phyloP scores from a whole-genome alignment of 2,797 vertebrate species.

The Cetoscarus ocellatus region DNA sequence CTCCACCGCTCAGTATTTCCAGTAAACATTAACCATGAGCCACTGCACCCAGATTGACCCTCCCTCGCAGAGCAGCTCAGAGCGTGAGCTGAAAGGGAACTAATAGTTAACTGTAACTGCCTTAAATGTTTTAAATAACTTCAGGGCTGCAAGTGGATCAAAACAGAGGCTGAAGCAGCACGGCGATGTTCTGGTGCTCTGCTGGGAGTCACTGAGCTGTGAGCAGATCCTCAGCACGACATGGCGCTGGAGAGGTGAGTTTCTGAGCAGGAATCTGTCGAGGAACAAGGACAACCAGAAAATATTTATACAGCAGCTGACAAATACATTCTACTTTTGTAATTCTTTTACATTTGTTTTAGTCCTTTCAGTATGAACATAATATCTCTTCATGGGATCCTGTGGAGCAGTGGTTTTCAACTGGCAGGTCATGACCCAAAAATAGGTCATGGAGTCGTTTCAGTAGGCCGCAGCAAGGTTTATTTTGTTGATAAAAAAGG shows the following conservation, averaged over 20 bases:
- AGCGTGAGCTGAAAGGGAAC: constrained; percentile 2
- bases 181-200: constrained; percentile 13
- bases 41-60: constrained; percentile 30
- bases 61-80: constrained; percentile 25
- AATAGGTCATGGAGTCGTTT: too few species aligned
- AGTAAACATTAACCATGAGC: constrained; percentile 81
- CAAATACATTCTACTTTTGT: neutral
- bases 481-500: too few species aligned
- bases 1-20: constrained; percentile 44
- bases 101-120: constrained; percentile 14
- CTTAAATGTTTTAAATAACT: constrained; percentile 12
- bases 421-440: too few species aligned
- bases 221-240: constrained; percentile 49
- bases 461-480: too few species aligned
- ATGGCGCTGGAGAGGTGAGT: constrained; percentile 77
- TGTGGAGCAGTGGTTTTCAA: too few species aligned
- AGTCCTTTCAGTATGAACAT: too few species aligned
- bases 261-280: constrained; percentile 18
- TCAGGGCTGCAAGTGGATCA: constrained; percentile 13
- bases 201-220: constrained; percentile 52
- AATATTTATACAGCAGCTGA: neutral
- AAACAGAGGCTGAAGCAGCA: constrained; percentile 25
- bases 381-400: too few species aligned
- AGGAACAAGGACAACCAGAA: constrained; percentile 16
- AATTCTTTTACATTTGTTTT: neutral